Evolutionary conservation across 2,797 vertebrate species (phyloP).

Genomic region (Silurus aristotelis): DNA sequence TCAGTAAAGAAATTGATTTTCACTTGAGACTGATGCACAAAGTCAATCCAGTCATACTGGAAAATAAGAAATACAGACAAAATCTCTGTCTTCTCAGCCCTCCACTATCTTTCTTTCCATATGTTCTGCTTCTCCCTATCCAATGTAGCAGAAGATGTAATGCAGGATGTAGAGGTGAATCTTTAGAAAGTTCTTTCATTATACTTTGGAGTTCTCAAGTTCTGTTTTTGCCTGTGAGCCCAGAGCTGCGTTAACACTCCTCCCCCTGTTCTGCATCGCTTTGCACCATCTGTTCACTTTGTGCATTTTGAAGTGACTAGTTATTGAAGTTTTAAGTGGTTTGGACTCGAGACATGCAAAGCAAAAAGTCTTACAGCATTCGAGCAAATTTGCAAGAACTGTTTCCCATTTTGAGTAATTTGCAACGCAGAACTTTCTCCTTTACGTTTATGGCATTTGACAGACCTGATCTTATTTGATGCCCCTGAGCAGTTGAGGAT

Average conservation of each 20-base stretch:
- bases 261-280: not conserved
- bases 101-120: not conserved
- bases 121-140: not conserved
- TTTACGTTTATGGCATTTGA: no score
- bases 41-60: not conserved
- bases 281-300: constrained; percentile 19
- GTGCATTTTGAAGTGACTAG: not conserved
- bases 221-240: not conserved
- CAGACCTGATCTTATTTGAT: no score
- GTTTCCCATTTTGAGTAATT: not conserved
- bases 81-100: not conserved
- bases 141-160: no score
- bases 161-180: not conserved
- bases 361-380: not conserved
- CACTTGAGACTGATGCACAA: not conserved
- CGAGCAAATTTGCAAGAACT: not conserved
- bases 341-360: not conserved
- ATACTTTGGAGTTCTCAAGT: not conserved
- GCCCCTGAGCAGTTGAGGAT: no score
- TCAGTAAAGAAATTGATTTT: not conserved
- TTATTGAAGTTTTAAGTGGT: not conserved
- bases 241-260: not conserved
- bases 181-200: not conserved
- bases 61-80: not conserved
- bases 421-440: not conserved